Evolutionary conservation across 1,140 invertebrate species (phyloP), one percentile per base, ranked within the genome.

Genomic region (Cheumatopsyche charites): DNA sequence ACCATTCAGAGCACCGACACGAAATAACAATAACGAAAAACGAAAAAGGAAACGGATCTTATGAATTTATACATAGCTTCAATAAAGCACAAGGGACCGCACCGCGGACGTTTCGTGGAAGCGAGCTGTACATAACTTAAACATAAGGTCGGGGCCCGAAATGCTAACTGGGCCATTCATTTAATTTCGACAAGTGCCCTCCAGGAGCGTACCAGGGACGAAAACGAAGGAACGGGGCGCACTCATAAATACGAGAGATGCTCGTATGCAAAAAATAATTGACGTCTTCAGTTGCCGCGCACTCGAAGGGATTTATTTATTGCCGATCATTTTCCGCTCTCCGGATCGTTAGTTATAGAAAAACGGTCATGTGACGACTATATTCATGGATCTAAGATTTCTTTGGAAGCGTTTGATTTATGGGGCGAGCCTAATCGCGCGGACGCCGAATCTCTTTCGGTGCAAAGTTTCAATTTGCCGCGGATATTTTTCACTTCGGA

Each of bases 201-300:
- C 29, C 29, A 36, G 29, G 29, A 36, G 29, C 29, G 29, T 36
- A 36, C 3, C 9, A 36, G 29, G 29, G 23, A 29, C 21, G 49
- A 67, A 66, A 74, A 75, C 66, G 41, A 69, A 69, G 58, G 55
- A 26, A 47, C 7, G 17, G 7, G n/a, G 3, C 17, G 47, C 21
- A 11, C 67, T 70, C 70, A 74, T 71, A 71, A 71, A 74, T 71
- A 72, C 47, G 21, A 41, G 17, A 19, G 23, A 41, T 11, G 11
- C 65, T 58, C 62, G 67, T 75, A 75, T 75, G 74, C 71, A 75
- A 75, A 75, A 73, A 75, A 75, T 75, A 75, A 75, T 75, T 75
- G 74, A 75, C 74, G 70, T 75, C 74, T 75, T 75, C 67, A 73
- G 71, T 69, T 70, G 67, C 3, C 29, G 45, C 65, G 69, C 66